phyloP scores from a whole-genome alignment of 2,113 vertebrate genomes.

The Amphilophus citrinellus region DNA sequence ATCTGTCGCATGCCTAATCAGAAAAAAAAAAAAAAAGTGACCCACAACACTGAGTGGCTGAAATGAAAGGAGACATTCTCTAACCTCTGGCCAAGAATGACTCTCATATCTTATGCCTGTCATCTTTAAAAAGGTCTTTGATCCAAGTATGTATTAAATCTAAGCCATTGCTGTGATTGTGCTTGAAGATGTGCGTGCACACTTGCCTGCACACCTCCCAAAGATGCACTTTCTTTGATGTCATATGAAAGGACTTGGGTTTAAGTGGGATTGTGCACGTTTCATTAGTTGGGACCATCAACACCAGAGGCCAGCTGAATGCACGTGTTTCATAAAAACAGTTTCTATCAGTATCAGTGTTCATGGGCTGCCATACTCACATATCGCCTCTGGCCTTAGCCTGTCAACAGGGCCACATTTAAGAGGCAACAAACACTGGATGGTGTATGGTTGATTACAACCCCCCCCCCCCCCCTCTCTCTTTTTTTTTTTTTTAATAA shows the following conservation, averaged over 20 bases:
- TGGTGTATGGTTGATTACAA: slow-evolving; percentile 45
- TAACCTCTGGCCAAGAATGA: slow-evolving; percentile 47
- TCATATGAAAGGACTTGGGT: slow-evolving; percentile 52
- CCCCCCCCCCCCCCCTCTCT: slow-evolving; percentile 67
- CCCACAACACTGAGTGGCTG: slow-evolving; percentile 3
- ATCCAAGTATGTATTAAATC: slow-evolving; percentile 55
- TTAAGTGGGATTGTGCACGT: slow-evolving; percentile 50
- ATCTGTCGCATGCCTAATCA: slow-evolving; percentile 29
- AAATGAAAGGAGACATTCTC: slow-evolving; percentile 54
- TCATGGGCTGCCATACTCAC: slow-evolving; percentile 76
- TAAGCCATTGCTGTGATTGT: slow-evolving; percentile 26
- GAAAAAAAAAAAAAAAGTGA: neutral
- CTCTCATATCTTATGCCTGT: slow-evolving; percentile 50
- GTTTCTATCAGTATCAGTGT: slow-evolving; percentile 81
- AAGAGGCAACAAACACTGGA: slow-evolving; percentile 87
- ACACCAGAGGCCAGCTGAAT: slow-evolving; percentile 44
- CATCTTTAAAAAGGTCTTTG: slow-evolving; percentile 63
- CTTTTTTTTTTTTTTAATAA: slow-evolving; percentile 84
- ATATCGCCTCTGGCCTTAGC: slow-evolving; percentile 77
- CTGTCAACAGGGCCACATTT: slow-evolving; percentile 90
- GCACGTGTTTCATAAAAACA: slow-evolving; percentile 75
- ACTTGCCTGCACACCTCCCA: slow-evolving; percentile 22
- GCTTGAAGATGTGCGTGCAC: slow-evolving; percentile 26
- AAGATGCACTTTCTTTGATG: slow-evolving; percentile 61
- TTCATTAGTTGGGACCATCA: slow-evolving; percentile 54